phyloP scores from a whole-genome alignment of 2,797 vertebrate genomes.

The Sebastes diploproa region DNA sequence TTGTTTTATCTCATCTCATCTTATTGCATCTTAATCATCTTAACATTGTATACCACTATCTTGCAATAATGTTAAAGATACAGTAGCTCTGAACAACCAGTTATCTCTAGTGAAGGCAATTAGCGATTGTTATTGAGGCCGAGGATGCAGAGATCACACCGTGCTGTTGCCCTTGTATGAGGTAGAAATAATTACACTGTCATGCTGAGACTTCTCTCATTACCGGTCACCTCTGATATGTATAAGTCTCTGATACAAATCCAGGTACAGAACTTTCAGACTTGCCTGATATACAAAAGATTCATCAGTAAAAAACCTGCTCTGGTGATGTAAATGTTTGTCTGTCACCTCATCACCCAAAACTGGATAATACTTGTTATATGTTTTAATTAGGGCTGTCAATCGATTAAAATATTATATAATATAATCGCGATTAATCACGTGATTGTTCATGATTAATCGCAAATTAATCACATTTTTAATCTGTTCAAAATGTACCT shows the following conservation, averaged over 20 bases:
- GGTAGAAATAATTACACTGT: constrained; percentile 57
- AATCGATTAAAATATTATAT: too few species aligned
- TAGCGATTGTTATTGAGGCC: constrained; percentile 46
- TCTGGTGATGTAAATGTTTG: neutral
- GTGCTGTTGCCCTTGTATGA: constrained; percentile 46
- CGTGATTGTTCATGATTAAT: too few species aligned
- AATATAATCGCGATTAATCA: too few species aligned
- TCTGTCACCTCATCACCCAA: neutral
- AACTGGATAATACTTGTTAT: neutral
- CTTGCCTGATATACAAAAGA: neutral
- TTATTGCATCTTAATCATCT: neutral
- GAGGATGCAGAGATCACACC: constrained; percentile 44
- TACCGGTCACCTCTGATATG: constrained; percentile 45
- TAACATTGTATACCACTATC: neutral
- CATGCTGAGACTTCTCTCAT: constrained; percentile 58
- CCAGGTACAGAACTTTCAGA: constrained; percentile 11
- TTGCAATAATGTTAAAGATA: neutral
- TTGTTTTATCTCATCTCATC: neutral
- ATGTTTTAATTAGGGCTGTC: neutral
- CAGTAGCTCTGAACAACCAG: constrained; percentile 10
- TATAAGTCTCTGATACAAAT: constrained; percentile 26
- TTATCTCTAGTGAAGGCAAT: constrained; percentile 51
- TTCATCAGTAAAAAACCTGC: neutral
- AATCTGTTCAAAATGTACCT: too few species aligned
- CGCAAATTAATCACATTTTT: too few species aligned